Evolutionary conservation across 2,888 invertebrate genomes (phyloP).

Genomic region (Iselma pallidipennis): DNA sequence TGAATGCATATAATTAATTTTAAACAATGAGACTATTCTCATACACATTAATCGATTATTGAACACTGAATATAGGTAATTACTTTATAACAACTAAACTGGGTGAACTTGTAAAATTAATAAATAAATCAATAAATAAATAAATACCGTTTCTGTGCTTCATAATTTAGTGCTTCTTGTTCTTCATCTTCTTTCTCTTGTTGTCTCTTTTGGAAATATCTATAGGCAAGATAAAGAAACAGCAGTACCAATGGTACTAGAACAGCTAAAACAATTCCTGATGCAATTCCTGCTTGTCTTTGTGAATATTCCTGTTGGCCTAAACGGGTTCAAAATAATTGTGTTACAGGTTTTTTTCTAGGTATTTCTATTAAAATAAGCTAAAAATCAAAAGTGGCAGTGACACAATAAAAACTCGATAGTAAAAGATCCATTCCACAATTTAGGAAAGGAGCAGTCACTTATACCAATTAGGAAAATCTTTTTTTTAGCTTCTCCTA

Average conservation of each 20-base stretch:
- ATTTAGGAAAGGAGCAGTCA: constrained; percentile 38
- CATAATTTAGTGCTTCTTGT: constrained; percentile 28
- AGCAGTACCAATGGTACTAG: constrained; percentile 74
- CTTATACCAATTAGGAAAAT: constrained; percentile 36
- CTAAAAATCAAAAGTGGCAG: constrained; percentile 2
- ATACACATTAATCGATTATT: no score
- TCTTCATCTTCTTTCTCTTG: constrained; percentile 41
- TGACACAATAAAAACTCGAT: constrained; percentile 27
- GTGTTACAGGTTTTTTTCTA: background rate
- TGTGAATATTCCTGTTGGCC: constrained; percentile 82
- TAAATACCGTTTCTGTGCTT: constrained; percentile 20
- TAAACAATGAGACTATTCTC: no score
- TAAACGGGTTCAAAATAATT: constrained; percentile 43
- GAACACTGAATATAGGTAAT: no score
- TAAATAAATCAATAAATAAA: background rate
- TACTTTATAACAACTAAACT: no score
- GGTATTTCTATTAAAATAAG: constrained; percentile 14
- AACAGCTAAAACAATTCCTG: constrained; percentile 76
- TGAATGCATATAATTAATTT: background rate
- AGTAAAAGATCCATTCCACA: constrained; percentile 47
- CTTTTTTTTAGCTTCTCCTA: constrained; percentile 37
- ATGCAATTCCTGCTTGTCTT: constrained; percentile 75
- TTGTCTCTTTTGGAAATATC: constrained; percentile 44
- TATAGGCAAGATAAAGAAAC: constrained; percentile 59
- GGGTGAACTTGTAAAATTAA: no score